Conservation (phyloP, 2,888 invertebrate species). For the Athalia circularis region DNA sequence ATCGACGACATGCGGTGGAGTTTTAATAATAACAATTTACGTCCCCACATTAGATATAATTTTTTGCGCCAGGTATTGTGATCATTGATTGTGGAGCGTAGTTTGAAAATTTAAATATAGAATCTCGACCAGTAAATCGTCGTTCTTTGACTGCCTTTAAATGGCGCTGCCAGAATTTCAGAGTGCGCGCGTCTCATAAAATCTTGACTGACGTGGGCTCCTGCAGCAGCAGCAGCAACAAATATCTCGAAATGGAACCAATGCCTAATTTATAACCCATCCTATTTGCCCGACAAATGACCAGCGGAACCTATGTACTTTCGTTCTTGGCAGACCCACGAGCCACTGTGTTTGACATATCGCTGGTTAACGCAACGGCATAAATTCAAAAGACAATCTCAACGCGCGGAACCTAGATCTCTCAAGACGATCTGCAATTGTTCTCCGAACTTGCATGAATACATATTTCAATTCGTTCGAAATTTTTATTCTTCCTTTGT, state of each 20-base stretch:
- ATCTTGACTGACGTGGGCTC: conserved; percentile 25
- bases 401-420: neutral
- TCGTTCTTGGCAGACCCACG: conserved; percentile 15
- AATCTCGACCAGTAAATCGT: conserved; percentile 14
- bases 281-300: conserved; percentile 39
- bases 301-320: conserved; percentile 19
- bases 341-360: conserved; percentile 15
- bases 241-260: conserved; percentile 28
- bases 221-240: neutral
- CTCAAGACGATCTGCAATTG: neutral
- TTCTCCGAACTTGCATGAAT: neutral
- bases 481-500: too few species aligned
- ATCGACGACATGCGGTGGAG: too few species aligned
- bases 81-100: neutral
- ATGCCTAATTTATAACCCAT: conserved; percentile 42
- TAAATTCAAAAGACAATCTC: conserved; percentile 13
- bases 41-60: too few species aligned
- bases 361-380: conserved; percentile 2
- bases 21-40: too few species aligned
- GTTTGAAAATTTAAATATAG: conserved; percentile 29
- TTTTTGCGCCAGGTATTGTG: neutral
- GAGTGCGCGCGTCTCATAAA: conserved; percentile 17
- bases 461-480: too few species aligned
- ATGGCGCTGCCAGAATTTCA: conserved; percentile 31
- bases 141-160: conserved; percentile 33